Percentiles rank a stretch among this genome's conserved stretches.
Conservation (phyloP, 2,888 invertebrate genomes). For the Lathronympha strigana region DNA sequence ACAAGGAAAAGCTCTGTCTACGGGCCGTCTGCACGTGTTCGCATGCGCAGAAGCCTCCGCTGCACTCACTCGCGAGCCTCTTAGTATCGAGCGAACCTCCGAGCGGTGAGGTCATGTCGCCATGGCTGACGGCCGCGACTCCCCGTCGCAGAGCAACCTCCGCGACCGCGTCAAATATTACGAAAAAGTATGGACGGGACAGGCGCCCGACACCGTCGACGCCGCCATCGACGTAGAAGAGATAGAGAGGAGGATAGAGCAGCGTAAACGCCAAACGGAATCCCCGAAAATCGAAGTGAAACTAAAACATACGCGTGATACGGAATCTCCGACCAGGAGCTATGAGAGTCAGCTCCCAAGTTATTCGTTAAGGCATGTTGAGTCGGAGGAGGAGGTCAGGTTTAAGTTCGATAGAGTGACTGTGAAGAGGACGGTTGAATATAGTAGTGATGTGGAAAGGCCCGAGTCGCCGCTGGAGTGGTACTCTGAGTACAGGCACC, state of each 20-base stretch:
- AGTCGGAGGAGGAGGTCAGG: conserved; percentile 70
- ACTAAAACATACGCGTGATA: conserved; percentile 83
- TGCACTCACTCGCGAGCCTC: conserved; percentile 49
- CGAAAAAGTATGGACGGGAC: conserved; percentile 90
- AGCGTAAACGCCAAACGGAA: conserved; percentile 80
- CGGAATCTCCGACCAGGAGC: conserved; percentile 76
- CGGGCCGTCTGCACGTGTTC: conserved; percentile 71
- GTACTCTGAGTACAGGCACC: conserved; percentile 78
- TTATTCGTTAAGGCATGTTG: conserved; percentile 77
- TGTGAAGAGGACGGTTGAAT: conserved; percentile 86
- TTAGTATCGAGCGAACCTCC: conserved; percentile 82
- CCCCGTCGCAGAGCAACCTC: conserved; percentile 83
- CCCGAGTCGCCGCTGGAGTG: conserved; percentile 78
- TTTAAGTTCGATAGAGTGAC: conserved; percentile 89
- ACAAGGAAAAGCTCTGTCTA: conserved; percentile 54
- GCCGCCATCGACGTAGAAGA: conserved; percentile 83
- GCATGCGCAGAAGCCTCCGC: conserved; percentile 59
- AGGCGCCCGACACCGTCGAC: conserved; percentile 70
- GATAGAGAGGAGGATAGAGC: conserved; percentile 85
- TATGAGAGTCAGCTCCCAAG: conserved; percentile 69
- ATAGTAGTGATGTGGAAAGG: conserved; percentile 71
- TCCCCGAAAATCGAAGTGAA: conserved; percentile 85
- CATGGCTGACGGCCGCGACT: conserved; percentile 81
- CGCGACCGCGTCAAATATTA: conserved; percentile 91
- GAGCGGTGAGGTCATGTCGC: conserved; percentile 77